Base-by-base conservation (phyloP, 2,888 invertebrate species). In the Cremastobaeus sp. region DNA sequence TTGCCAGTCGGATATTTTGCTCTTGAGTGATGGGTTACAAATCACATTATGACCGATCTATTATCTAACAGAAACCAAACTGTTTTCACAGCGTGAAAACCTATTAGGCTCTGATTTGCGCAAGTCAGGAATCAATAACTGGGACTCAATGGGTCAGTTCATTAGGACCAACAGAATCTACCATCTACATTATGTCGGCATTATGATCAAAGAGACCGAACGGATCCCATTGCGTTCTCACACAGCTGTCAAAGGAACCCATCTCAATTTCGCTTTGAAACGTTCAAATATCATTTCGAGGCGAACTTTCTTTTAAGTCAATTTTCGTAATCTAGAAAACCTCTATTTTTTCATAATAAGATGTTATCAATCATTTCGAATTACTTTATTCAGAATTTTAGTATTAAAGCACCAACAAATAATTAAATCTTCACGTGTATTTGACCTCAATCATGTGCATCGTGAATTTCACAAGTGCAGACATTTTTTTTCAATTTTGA, bases 191-290 rank as follows among this genome's bases (percentile, higher is more conserved):
- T 57, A 52, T 62, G n/a, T 9, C 43, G 21, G 15, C 34, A 18
- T 34, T 4, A 28, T 52, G 66, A 71, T 75, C 66, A 71, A 75
- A 75, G 74, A 57, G 37, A 45, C 71, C 43, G 59, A 9, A 9
- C 48, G 12, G 20, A 37, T 45, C 50, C 37, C 37, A 32, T 50
- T 50, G 37, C 37, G 41, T 47, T 50, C 41, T 37, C 6, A 6
- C 14, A 21, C 68, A 65, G 54, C 74, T 74, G 74, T 74, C 74
- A 65, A 39, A 37, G 52, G 57, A 69, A 34, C 54, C 54, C 37
- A 32, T 74, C 74, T 74, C 52, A 74, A 74, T 59, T 69, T 59
- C 43, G 25, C 41, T 37, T 35, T 28, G 37, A 21, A 3, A 12
- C 11, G 32, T 9, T 37, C 15, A 35, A 20, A 21, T 32, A 15